Conservation (phyloP, 2,113 vertebrate genomes). For the Lethenteron camtschaticum region DNA sequence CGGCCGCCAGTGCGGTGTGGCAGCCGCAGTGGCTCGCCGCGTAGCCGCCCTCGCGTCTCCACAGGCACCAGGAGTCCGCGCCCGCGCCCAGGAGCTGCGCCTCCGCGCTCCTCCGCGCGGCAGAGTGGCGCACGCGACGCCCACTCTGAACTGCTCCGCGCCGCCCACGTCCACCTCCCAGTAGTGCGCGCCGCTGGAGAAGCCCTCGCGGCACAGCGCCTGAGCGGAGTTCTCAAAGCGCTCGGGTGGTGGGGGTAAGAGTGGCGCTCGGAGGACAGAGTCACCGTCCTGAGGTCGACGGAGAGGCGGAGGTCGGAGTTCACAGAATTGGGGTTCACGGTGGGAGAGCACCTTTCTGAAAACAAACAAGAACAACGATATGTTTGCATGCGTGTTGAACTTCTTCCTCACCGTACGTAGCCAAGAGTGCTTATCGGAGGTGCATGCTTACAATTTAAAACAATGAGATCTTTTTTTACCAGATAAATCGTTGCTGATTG, state of each 20-base stretch:
- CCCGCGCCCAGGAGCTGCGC: too few relatives aligned
- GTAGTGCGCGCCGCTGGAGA: constrained; percentile 11
- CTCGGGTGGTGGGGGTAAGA: background rate
- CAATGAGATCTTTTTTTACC: too few relatives aligned
- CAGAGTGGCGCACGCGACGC: background rate
- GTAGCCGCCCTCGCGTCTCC: too few relatives aligned
- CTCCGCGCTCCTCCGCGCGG: background rate
- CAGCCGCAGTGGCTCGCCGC: too few relatives aligned
- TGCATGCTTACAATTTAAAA: too few relatives aligned
- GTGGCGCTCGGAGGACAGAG: constrained; percentile 8
- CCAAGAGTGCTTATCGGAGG: too few relatives aligned
- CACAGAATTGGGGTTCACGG: constrained; percentile 9
- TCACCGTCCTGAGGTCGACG: constrained; percentile 8
- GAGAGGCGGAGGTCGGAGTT: constrained; percentile 11
- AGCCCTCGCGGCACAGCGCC: constrained; percentile 8
- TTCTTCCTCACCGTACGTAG: too few relatives aligned
- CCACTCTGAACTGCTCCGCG: constrained; percentile 1
- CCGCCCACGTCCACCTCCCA: constrained; percentile 14
- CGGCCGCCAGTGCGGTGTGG: too few relatives aligned
- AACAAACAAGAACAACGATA: background rate
- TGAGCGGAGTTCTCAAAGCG: constrained; percentile 12
- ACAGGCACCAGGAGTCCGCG: too few relatives aligned
- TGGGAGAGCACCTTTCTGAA: constrained; percentile 9
- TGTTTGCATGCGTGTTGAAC: too few relatives aligned
- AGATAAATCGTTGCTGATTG: too few relatives aligned